Base-by-base conservation (phyloP, 2,797 vertebrate genomes). In the Oreortyx pictus region DNA sequence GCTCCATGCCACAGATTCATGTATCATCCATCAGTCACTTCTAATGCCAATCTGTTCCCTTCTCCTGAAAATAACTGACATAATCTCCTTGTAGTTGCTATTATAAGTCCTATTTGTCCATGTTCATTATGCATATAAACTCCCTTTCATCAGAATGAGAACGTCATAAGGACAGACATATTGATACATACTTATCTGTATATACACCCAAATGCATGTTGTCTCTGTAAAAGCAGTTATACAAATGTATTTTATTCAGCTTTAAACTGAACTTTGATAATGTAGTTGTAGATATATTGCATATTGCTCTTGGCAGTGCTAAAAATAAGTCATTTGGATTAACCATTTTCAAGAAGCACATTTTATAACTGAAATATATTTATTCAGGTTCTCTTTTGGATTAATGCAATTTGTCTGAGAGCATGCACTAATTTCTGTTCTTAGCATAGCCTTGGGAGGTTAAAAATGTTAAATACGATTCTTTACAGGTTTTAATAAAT, bases 281-380 rank as follows among this genome's bases (percentile, higher is more conserved):
- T 56, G 41, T 71, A 95, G 47, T 72, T 90, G 66, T 92, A 93
- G 66, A 79, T 96, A 70, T 89, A 81, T 79, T 86, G 60, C 4
- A 4, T 91, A 96, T 82, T 93, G 77, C 79, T 94, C 91, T 92
- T 89, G 82, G 83, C 93, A 90, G 52, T 86, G 59, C 72, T 96
- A 95, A 93, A 95, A 92, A 94, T 90, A 94, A 92, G 74, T 92
- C 54, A 87, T 87, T 93, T 91, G 88, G 67, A 90, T 96, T 90
- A 92, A 94, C 83, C 43, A 88, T 94, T 95, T 88, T 74, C 37
- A 92, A 93, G 68, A 20, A 89, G 65, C 84, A 90, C 14, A 35
- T 62, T 93, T 95, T 96, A 83, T 93, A 95, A 91, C 24, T 94
- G 89, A 86, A 95, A 72, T 90, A 90, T 93, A 95, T 94, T 96